phyloP scores from a whole-genome alignment of 2,888 invertebrate genomes.

The Seladonia tumulorum region DNA sequence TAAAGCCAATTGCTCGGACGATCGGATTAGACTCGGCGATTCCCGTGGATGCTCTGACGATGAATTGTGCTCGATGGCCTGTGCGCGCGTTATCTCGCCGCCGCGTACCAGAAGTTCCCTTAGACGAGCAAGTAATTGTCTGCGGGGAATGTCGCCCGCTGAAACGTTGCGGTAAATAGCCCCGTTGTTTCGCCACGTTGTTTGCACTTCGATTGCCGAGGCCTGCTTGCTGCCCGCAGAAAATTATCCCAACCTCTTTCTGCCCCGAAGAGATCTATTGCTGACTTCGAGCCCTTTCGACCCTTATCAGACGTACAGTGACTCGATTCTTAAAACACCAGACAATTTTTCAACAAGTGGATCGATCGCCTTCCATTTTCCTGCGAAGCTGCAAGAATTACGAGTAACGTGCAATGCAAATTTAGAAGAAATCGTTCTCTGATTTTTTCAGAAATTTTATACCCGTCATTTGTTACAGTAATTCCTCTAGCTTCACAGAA shows the following conservation, averaged over 20 bases:
- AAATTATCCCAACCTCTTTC: not conserved
- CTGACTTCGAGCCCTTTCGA: not conserved
- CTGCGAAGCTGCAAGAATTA: too few relatives aligned
- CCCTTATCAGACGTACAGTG: not conserved
- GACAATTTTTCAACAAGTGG: not conserved
- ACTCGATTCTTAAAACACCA: not conserved
- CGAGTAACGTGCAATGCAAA: too few relatives aligned
- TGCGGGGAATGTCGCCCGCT: not conserved
- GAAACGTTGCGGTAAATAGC: not conserved
- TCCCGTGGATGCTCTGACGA: not conserved
- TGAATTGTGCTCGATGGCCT: not conserved
- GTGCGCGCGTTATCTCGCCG: constrained; percentile 7
- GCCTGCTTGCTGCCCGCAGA: not conserved
- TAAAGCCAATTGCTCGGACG: constrained; percentile 57
- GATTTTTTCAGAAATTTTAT: too few relatives aligned
- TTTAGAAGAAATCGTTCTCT: too few relatives aligned
- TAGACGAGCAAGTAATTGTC: not conserved
- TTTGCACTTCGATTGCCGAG: not conserved
- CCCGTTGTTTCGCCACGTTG: not conserved
- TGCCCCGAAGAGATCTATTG: not conserved
- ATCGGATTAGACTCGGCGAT: constrained; percentile 41
- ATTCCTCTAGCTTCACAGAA: too few relatives aligned
- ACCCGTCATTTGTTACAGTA: too few relatives aligned
- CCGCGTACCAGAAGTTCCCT: not conserved
- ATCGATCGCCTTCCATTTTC: too few relatives aligned